These are phyloP conservation scores for Phylloscopus trochilus DNA, from an alignment of 2,113 vertebrate species.

Conservation along the genomic window DNA sequence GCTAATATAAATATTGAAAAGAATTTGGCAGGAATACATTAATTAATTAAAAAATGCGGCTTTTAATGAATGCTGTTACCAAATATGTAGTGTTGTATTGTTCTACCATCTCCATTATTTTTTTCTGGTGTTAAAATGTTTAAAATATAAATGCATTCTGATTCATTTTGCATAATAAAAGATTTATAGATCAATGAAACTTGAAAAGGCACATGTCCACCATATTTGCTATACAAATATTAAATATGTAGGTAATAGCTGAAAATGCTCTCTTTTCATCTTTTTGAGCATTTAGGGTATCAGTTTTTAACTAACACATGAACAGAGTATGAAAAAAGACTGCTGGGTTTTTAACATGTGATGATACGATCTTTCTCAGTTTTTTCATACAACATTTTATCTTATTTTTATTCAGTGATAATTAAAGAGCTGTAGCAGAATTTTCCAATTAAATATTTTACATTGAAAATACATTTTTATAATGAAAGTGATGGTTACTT, in stretches of 20 bases:
- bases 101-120: not conserved
- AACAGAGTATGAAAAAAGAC: not conserved
- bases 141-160: not conserved
- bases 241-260: not conserved
- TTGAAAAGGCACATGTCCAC: not conserved
- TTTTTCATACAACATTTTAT: slow-evolving; percentile 5
- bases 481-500: not conserved
- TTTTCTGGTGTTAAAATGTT: not conserved
- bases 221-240: not conserved
- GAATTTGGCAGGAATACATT: not conserved
- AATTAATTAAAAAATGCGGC: not conserved
- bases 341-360: not conserved
- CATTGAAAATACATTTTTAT: slow-evolving; percentile 17
- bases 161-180: not conserved
- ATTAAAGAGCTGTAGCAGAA: slow-evolving; percentile 14
- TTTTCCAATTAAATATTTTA: slow-evolving; percentile 27
- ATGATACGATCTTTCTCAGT: slow-evolving; percentile 19
- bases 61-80: not conserved
- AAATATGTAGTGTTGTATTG: not conserved
- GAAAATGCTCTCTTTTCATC: slow-evolving; percentile 17
- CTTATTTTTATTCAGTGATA: slow-evolving; percentile 52
- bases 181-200: not conserved
- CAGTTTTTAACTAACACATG: slow-evolving; percentile 7
- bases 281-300: slow-evolving; percentile 2
- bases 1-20: not conserved